phyloP scores from a whole-genome alignment of 1,140 invertebrate species.

The Trachelipus rathkii region DNA sequence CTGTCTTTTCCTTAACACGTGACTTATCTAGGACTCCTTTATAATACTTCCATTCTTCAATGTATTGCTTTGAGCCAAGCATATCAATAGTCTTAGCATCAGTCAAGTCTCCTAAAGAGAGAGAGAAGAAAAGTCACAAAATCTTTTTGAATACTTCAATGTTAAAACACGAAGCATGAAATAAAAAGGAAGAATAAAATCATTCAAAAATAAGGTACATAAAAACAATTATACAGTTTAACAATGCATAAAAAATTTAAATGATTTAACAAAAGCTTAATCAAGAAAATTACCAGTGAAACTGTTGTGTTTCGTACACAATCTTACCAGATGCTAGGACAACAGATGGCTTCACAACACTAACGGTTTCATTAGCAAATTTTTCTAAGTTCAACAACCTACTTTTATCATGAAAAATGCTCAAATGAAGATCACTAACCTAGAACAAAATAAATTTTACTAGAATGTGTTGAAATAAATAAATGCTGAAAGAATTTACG shows the following conservation, averaged over 20 bases:
- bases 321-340: not conserved
- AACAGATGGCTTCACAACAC: not conserved
- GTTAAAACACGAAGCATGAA: no score
- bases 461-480: no score
- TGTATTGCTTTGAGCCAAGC: slow-evolving; percentile 74
- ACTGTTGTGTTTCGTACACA: no score
- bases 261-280: no score
- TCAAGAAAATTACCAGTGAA: no score
- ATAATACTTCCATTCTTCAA: slow-evolving; percentile 82
- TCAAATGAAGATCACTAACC: not conserved
- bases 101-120: slow-evolving; percentile 69
- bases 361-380: slow-evolving; percentile 1
- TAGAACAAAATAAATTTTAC: not conserved
- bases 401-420: slow-evolving; percentile 1
- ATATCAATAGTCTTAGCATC: slow-evolving; percentile 77
- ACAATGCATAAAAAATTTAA: no score
- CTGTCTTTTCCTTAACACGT: slow-evolving; percentile 63
- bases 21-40: slow-evolving; percentile 65
- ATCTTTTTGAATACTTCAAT: no score
- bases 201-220: no score
- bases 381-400: not conserved
- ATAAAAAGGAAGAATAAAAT: no score
- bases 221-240: no score
- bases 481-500: no score
- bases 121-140: not conserved